Percentiles rank a stretch among this genome's conserved stretches.
phyloP scores from a whole-genome alignment of 2,888 invertebrate species.

The Bruchidius siliquastri region DNA sequence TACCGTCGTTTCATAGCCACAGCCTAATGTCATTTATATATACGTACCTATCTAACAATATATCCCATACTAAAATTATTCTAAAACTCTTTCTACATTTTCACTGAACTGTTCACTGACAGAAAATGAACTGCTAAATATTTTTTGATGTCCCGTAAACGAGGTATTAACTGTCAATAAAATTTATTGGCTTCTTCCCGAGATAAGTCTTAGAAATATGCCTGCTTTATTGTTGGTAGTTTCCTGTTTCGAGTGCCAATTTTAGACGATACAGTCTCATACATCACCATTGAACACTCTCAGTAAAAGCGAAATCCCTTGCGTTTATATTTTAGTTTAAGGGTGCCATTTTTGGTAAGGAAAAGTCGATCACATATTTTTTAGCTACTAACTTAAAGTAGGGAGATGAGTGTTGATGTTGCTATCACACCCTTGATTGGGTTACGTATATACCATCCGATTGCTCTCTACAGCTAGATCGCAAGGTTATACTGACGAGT shows the following conservation, averaged over 20 bases:
- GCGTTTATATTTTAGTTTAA: background rate
- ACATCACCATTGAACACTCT: background rate
- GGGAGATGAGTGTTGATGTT: too few relatives aligned
- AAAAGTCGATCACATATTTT: background rate
- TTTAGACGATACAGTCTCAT: background rate
- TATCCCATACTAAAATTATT: too few relatives aligned
- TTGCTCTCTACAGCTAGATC: too few relatives aligned
- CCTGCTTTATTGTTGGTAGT: background rate
- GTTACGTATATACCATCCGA: too few relatives aligned
- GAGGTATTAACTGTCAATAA: background rate
- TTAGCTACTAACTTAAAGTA: too few relatives aligned
- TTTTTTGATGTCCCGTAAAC: background rate
- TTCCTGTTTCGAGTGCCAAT: background rate
- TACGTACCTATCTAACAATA: too few relatives aligned
- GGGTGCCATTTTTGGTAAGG: background rate
- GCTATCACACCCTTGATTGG: too few relatives aligned
- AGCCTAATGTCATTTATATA: too few relatives aligned
- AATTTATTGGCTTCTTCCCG: background rate
- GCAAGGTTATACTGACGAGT: too few relatives aligned
- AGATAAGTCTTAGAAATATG: background rate
- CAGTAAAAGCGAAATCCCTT: background rate
- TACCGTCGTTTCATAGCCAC: too few relatives aligned
- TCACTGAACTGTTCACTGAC: background rate
- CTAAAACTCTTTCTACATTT: background rate
- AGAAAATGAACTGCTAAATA: background rate